Base-by-base conservation (phyloP, 2,113 vertebrate genomes). In the Chascanopsetta lugubris region DNA sequence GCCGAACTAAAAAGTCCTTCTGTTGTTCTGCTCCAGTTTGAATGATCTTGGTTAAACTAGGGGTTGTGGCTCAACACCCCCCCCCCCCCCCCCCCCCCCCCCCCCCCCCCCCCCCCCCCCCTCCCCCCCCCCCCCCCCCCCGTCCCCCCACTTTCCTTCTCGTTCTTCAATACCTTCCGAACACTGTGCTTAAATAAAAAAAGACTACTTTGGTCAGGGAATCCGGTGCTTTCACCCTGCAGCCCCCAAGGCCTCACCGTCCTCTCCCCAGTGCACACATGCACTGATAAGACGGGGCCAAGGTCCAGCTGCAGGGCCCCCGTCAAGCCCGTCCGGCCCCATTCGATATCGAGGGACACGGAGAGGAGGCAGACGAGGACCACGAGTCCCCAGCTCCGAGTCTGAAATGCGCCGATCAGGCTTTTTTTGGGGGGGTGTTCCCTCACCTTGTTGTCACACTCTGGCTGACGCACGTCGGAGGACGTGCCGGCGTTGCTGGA, bases 141-240 rank as follows among this genome's bases (percentile, higher is more conserved):
- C n/a, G n/a, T n/a, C n/a, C n/a, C n/a, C n/a, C n/a, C 8, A n/a
- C 5, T 38, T 4, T 15, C 9, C 10, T 13, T 10, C 8, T 71
- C 20, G 21, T 68, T 32, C 2, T 25, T 18, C 24, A 2, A 30
- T 46, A 51, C 29, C 12, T 30, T 36, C 58, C 32, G 72, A 72
- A 61, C 63, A 25, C 67, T 65, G 3, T 36, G 34, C 34, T 36
- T 8, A 69, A 83, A 83, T 75, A 64, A 82, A 90, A 91, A 64
- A 82, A 90, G 90, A 92, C 79, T 30, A 73, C 34, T 43, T 27
- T 25, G n/a, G 50, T 55, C 38, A 61, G 80, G 75, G 80, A 84
- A 75, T 69, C 46, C 42, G 15, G 27, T 7, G 0, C 36, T 43
- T 24, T 34, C 51, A 15, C 26, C 73, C 61, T 66, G 66, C 32